Evolutionary conservation across 2,113 vertebrate species (phyloP).

Genomic region (Hemiscyllium ocellatum): DNA sequence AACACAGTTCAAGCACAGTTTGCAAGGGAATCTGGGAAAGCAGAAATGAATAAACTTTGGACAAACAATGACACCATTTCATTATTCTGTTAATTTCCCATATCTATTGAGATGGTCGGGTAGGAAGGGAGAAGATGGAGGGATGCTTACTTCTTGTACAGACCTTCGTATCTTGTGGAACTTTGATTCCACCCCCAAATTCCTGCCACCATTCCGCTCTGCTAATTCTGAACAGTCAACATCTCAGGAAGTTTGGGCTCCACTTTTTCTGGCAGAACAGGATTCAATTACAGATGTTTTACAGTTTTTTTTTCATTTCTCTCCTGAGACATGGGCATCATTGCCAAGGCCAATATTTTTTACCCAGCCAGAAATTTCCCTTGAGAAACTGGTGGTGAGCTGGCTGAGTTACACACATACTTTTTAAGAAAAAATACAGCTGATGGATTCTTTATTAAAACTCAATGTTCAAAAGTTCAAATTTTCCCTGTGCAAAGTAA

Average conservation of each 20-base stretch:
- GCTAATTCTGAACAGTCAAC: not conserved
- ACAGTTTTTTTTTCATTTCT: not conserved
- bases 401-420: not conserved
- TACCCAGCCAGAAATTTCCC: not conserved
- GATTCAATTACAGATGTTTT: not conserved
- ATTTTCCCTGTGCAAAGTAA: not conserved
- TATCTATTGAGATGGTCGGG: not conserved
- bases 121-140: not conserved
- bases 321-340: not conserved
- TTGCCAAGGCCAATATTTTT: not conserved
- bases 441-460: not conserved
- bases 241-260: not conserved
- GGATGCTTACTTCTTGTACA: not conserved
- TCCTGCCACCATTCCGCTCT: not conserved
- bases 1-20: not conserved
- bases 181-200: not conserved
- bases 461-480: not conserved
- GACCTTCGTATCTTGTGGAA: not conserved
- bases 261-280: not conserved
- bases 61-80: not conserved
- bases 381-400: not conserved
- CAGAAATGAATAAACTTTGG: not conserved
- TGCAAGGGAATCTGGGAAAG: not conserved
- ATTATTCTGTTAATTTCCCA: not conserved
- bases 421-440: not conserved